Conservation (phyloP, 2,113 vertebrate genomes). For the Sturnira hondurensis region DNA sequence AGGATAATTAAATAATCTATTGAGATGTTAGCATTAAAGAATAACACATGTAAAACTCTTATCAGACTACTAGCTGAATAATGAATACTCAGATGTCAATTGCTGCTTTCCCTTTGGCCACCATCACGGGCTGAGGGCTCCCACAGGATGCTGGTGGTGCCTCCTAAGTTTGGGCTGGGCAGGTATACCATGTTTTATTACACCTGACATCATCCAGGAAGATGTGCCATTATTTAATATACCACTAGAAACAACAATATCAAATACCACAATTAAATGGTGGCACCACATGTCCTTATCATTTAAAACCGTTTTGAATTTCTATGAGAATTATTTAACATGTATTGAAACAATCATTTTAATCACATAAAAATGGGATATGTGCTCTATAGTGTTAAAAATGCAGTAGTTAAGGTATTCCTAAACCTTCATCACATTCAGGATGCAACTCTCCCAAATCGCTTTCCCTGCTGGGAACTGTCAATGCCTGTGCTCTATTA, state of each 20-base stretch:
- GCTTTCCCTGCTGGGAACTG: not conserved
- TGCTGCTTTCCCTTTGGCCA: not conserved
- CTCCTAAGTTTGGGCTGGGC: not conserved
- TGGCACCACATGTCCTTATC: not conserved
- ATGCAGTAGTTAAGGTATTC: not conserved
- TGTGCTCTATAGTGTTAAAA: not conserved
- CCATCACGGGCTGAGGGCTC: not conserved
- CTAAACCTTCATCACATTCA: not conserved
- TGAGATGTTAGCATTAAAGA: not conserved
- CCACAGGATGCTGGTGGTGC: not conserved
- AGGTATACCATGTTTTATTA: not conserved
- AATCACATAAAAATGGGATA: not conserved
- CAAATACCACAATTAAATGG: not conserved
- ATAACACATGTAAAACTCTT: not conserved
- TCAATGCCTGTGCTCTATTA: not conserved
- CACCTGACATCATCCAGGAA: not conserved
- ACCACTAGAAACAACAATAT: not conserved
- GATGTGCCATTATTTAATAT: not conserved
- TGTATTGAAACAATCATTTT: not conserved
- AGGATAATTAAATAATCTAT: not conserved
- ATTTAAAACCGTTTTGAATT: not conserved
- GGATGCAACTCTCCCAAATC: not conserved
- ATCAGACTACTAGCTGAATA: not conserved
- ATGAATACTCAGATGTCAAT: not conserved
- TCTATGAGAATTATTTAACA: not conserved